Evolutionary conservation across 64 coral and sea anemone species (phyloP).

Genomic region (Montipora foliosa): DNA sequence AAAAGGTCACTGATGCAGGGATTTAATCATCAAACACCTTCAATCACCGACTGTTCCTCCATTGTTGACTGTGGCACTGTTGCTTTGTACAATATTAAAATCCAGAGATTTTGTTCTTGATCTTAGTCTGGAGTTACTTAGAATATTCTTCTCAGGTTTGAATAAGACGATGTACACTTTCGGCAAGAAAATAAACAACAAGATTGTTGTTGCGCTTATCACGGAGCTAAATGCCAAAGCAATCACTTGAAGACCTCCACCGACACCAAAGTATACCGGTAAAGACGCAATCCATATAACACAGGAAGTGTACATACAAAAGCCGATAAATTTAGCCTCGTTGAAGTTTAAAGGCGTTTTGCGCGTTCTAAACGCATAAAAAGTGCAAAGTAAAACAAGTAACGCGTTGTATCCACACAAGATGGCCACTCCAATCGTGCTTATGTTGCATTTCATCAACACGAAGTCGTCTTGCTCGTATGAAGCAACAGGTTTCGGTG

Average conservation of each 20-base stretch:
- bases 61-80: background rate
- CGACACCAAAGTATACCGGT: slow-evolving; percentile 80
- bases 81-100: background rate
- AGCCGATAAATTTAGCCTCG: slow-evolving; percentile 93
- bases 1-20: too few species aligned
- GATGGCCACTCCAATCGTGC: slow-evolving; percentile 19
- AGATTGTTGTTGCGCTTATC: slow-evolving; percentile 80
- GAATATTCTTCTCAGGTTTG: slow-evolving; percentile 90
- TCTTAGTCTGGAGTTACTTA: slow-evolving; percentile 72
- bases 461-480: slow-evolving; percentile 36
- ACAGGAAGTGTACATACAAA: slow-evolving; percentile 91
- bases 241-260: slow-evolving; percentile 45
- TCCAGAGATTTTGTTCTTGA: slow-evolving; percentile 69
- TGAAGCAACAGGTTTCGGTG: slow-evolving; percentile 10
- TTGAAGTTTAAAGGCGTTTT: slow-evolving; percentile 93
- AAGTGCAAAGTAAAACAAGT: slow-evolving; percentile 79
- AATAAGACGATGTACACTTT: slow-evolving; percentile 91
- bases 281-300: slow-evolving; percentile 91
- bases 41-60: background rate
- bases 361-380: slow-evolving; percentile 91
- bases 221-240: slow-evolving; percentile 69
- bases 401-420: slow-evolving; percentile 79
- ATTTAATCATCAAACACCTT: background rate
- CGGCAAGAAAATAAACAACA: slow-evolving; percentile 82
- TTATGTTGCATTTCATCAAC: slow-evolving; percentile 70